Conservation (phyloP, 2,113 vertebrate genomes). For the Rhinopithecus roxellana region DNA sequence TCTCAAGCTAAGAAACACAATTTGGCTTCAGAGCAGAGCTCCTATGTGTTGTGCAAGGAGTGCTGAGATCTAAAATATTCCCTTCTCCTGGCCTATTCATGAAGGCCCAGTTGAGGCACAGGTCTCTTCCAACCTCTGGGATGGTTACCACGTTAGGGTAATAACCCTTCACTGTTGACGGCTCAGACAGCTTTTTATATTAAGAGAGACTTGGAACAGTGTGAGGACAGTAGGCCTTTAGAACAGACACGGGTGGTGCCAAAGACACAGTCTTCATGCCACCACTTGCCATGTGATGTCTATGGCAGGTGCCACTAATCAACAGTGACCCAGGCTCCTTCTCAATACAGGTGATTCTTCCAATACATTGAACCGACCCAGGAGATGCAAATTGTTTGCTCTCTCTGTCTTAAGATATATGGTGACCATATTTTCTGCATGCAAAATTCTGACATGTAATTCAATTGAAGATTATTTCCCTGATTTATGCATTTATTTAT, state of each 20-base stretch:
- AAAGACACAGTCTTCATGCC: neutral
- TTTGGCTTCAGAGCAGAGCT: neutral
- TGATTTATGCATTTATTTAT: neutral
- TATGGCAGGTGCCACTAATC: neutral
- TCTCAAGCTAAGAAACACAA: neutral
- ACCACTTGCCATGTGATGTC: neutral
- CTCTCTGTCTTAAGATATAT: neutral
- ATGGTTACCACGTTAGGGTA: neutral
- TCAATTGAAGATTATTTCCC: neutral
- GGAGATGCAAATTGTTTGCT: neutral
- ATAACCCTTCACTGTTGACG: neutral
- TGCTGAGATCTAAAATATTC: neutral
- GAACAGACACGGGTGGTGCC: neutral
- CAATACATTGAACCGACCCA: neutral
- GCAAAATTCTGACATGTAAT: neutral
- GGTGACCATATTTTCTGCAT: neutral
- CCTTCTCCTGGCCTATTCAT: neutral
- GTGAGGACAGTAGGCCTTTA: neutral
- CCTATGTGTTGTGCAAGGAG: neutral
- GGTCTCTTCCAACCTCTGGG: neutral
- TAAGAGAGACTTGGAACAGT: neutral
- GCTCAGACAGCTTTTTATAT: neutral
- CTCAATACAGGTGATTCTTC: neutral
- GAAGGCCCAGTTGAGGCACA: neutral
- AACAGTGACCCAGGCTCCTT: neutral